Evolutionary conservation across 53 echinoderm and acorn worm genomes (phyloP).

Genomic region (Apostichopus leukothele): DNA sequence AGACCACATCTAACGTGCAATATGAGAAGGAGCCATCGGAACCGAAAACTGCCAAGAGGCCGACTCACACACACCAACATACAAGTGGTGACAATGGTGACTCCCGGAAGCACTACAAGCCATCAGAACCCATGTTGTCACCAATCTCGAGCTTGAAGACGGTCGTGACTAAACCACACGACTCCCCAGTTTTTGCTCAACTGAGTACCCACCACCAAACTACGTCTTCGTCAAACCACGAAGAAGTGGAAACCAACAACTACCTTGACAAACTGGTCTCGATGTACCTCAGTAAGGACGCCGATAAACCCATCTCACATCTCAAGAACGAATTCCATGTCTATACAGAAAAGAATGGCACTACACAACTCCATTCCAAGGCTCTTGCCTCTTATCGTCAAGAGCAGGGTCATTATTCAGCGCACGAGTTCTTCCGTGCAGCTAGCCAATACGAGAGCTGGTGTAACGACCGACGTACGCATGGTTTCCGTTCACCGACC

Average conservation of each 20-base stretch:
- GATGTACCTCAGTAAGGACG: constrained; percentile 85
- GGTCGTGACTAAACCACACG: constrained; percentile 16
- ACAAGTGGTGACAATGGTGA: neutral
- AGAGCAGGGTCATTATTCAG: constrained; percentile 34
- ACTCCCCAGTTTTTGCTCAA: constrained; percentile 58
- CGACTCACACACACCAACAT: neutral
- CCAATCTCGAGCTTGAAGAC: constrained; percentile 9
- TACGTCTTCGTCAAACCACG: constrained; percentile 4
- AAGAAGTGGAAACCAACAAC: constrained; percentile 66
- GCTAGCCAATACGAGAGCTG: constrained; percentile 24
- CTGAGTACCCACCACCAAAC: constrained; percentile 54
- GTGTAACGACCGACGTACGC: constrained; percentile 45
- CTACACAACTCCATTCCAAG: constrained; percentile 34
- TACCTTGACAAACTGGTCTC: constrained; percentile 90
- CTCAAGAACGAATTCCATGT: constrained; percentile 90
- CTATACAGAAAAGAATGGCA: constrained; percentile 67
- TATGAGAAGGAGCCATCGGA: neutral
- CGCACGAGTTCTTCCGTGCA: constrained; percentile 46
- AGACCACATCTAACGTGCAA: neutral
- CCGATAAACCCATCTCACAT: constrained; percentile 81
- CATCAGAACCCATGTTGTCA: constrained; percentile 4
- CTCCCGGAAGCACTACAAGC: neutral
- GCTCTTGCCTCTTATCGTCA: constrained; percentile 19
- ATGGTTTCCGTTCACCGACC: constrained; percentile 31
- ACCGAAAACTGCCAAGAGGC: neutral